Conservation (phyloP, 2,888 invertebrate genomes). For the Drosophila borborema region DNA sequence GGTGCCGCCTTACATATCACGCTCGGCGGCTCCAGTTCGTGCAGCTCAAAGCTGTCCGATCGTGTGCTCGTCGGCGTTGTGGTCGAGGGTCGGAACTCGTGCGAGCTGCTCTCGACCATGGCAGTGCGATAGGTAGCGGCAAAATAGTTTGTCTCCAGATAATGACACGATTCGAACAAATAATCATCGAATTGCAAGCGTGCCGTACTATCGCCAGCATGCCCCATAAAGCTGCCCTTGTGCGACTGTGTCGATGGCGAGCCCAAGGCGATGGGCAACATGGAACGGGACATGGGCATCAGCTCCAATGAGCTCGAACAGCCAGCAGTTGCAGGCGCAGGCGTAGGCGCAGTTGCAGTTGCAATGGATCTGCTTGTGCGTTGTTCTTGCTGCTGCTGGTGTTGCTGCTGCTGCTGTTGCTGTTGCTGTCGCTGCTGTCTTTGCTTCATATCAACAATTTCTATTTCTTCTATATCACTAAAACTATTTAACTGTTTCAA, state of each 20-base stretch:
- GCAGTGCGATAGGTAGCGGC: constrained; percentile 85
- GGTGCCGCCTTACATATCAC: constrained; percentile 81
- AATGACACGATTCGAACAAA: constrained; percentile 84
- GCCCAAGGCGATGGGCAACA: constrained; percentile 45
- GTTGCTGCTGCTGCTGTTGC: constrained; percentile 50
- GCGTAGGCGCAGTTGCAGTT: constrained; percentile 64
- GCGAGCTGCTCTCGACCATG: constrained; percentile 84
- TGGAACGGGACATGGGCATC: constrained; percentile 59
- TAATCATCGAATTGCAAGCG: constrained; percentile 84
- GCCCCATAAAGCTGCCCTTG: constrained; percentile 65
- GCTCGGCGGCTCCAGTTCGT: constrained; percentile 79
- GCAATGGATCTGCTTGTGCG: constrained; percentile 63
- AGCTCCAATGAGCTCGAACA: constrained; percentile 81
- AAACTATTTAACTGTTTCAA: constrained; percentile 86
- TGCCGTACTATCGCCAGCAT: constrained; percentile 55
- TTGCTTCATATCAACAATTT: constrained; percentile 85
- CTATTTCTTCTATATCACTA: constrained; percentile 86
- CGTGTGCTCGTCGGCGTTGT: constrained; percentile 77
- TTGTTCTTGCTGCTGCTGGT: constrained; percentile 41
- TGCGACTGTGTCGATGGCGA: constrained; percentile 83
- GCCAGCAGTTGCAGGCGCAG: constrained; percentile 72
- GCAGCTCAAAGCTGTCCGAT: constrained; percentile 79
- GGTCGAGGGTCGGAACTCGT: constrained; percentile 84
- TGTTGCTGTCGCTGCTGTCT: constrained; percentile 74
- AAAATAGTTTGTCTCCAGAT: constrained; percentile 85